Conservation (phyloP, 2,113 vertebrate genomes). For the Stigmatopora argus region DNA sequence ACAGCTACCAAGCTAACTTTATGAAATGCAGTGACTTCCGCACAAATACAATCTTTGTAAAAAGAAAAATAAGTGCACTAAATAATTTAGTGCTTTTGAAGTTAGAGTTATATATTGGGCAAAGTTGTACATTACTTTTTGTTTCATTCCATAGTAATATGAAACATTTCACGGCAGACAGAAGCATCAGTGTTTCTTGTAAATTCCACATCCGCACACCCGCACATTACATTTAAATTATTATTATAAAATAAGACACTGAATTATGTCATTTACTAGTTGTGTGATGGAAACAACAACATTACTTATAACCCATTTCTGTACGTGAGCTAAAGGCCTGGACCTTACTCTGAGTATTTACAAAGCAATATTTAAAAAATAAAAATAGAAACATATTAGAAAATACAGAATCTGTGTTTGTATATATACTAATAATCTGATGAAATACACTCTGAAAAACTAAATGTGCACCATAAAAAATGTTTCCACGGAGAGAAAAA, state of each 20-base stretch:
- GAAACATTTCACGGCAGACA: slow-evolving; percentile 20
- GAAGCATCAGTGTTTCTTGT: slow-evolving; percentile 15
- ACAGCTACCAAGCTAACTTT: slow-evolving; percentile 44
- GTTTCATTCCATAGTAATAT: not conserved
- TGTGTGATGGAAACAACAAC: slow-evolving; percentile 12
- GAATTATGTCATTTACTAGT: slow-evolving; percentile 18
- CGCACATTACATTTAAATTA: slow-evolving; percentile 14
- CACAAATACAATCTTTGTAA: slow-evolving; percentile 32
- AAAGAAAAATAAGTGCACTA: slow-evolving; percentile 22
- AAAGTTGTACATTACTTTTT: slow-evolving; percentile 26
- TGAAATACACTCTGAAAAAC: slow-evolving; percentile 54
- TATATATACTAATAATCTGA: slow-evolving; percentile 48
- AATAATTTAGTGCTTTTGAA: slow-evolving; percentile 19
- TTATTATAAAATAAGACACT: slow-evolving; percentile 25
- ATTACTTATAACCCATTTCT: slow-evolving; percentile 11
- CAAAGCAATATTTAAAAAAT: slow-evolving; percentile 57
- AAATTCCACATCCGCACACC: slow-evolving; percentile 1
- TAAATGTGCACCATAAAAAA: slow-evolving; percentile 50
- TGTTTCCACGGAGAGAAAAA: slow-evolving; percentile 8
- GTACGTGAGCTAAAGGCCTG: slow-evolving; percentile 17
- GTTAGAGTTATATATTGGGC: slow-evolving; percentile 31
- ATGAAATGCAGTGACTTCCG: slow-evolving; percentile 47
- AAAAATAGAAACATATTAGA: slow-evolving; percentile 62
- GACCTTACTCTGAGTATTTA: slow-evolving; percentile 37
- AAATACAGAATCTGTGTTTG: slow-evolving; percentile 67